These are phyloP conservation scores for Cyanoramphus novaezelandiae DNA, from an alignment of 2,113 vertebrate genomes.

Conservation along the genomic window DNA sequence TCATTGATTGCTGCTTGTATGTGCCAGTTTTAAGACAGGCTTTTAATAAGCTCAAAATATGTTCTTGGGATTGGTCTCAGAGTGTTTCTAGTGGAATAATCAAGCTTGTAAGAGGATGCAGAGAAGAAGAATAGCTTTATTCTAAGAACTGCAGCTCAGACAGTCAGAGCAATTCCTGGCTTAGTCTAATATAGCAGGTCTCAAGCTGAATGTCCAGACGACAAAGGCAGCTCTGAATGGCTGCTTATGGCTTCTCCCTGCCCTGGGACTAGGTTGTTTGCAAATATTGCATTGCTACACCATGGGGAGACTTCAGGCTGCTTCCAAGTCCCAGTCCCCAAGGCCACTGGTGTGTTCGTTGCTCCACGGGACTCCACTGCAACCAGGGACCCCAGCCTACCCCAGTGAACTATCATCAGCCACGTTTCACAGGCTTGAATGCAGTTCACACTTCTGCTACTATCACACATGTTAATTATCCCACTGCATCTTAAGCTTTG, in stretches of 20 bases:
- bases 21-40: slow-evolving; percentile 60
- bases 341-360: neutral
- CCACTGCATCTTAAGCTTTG: neutral
- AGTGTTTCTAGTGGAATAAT: slow-evolving; percentile 57
- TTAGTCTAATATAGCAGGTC: neutral
- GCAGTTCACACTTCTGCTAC: neutral
- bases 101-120: slow-evolving; percentile 29
- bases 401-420: neutral
- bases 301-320: neutral
- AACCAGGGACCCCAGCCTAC: neutral
- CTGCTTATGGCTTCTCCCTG: neutral
- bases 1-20: slow-evolving; percentile 53
- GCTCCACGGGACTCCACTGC: rapidly evolving
- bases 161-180: slow-evolving; percentile 24
- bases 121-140: slow-evolving; percentile 5
- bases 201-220: neutral
- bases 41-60: slow-evolving; percentile 70
- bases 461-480: neutral
- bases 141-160: slow-evolving; percentile 33
- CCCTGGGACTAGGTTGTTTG: neutral
- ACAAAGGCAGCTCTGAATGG: neutral
- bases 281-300: neutral
- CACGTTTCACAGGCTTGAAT: neutral
- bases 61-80: slow-evolving; percentile 60
- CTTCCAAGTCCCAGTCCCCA: neutral